Evolutionary conservation across 1,140 invertebrate genomes (phyloP).

Genomic region (Neocloeon triangulifer): DNA sequence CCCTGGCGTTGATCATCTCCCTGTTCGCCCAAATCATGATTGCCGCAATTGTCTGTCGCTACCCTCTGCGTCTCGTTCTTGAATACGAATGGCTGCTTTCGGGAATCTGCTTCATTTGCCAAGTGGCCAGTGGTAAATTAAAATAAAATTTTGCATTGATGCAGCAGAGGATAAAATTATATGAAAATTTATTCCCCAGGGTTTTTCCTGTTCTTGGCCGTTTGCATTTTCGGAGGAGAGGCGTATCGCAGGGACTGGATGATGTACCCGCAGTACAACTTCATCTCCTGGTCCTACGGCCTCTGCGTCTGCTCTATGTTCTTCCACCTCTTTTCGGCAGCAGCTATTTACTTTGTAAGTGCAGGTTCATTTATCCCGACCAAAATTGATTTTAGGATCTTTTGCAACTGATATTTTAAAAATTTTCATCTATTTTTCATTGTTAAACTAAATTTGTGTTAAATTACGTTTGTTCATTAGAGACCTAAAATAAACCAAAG

Average conservation of each 20-base stretch:
- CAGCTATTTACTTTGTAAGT: slow-evolving; percentile 39
- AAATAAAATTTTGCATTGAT: slow-evolving; percentile 1
- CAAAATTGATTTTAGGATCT: too few species aligned
- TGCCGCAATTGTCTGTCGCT: slow-evolving; percentile 48
- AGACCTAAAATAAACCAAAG: too few species aligned
- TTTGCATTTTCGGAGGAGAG: slow-evolving; percentile 68
- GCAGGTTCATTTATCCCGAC: too few species aligned
- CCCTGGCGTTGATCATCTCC: slow-evolving; percentile 55
- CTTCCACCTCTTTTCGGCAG: slow-evolving; percentile 41
- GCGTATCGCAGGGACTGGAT: slow-evolving; percentile 83
- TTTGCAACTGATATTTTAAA: too few species aligned
- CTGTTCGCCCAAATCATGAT: slow-evolving; percentile 43
- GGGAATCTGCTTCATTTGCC: slow-evolving; percentile 36
- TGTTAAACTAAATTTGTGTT: too few species aligned
- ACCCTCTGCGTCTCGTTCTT: slow-evolving; percentile 52
- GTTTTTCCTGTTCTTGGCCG: slow-evolving; percentile 52
- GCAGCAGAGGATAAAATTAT: too few species aligned
- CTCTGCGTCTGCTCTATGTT: slow-evolving; percentile 66
- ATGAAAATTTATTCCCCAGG: slow-evolving; percentile 22
- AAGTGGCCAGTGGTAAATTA: slow-evolving; percentile 41
- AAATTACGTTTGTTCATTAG: too few species aligned
- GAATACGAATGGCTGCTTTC: slow-evolving; percentile 66
- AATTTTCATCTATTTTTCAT: too few species aligned
- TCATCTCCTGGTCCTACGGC: slow-evolving; percentile 85
- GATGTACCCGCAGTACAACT: slow-evolving; percentile 87